Percentiles rank a stretch among this genome's conserved stretches.
Conservation (phyloP, 2,888 invertebrate species). For the Notocelia uddmanniana region DNA sequence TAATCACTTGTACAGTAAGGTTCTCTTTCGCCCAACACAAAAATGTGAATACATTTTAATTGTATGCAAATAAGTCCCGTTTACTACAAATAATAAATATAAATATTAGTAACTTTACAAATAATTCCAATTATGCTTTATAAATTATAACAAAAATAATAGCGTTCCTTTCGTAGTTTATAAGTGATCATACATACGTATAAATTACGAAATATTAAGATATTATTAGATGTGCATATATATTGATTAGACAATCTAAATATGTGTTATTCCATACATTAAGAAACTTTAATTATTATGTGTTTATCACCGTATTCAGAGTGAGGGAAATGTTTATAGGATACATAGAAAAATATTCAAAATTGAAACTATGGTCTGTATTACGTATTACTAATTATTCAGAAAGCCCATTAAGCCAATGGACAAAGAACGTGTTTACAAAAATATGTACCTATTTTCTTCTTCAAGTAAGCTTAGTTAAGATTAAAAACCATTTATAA, state of each 20-base stretch:
- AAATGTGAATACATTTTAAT: no score
- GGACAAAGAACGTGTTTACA: conserved; percentile 23
- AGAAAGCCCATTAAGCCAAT: conserved; percentile 1
- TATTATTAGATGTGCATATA: no score
- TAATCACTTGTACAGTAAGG: no score
- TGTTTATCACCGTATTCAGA: not conserved
- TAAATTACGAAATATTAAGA: no score
- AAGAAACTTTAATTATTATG: not conserved
- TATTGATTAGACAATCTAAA: not conserved
- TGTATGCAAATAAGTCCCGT: no score
- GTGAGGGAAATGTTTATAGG: conserved; percentile 4
- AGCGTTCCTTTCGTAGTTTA: not conserved
- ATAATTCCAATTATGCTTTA: not conserved
- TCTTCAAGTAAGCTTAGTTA: not conserved
- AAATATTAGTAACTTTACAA: not conserved
- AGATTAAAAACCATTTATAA: not conserved
- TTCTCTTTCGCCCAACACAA: no score
- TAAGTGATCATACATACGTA: not conserved
- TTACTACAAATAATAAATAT: no score
- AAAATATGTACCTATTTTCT: conserved; percentile 26
- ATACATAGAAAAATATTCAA: conserved; percentile 19
- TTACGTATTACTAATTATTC: not conserved
- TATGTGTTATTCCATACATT: not conserved
- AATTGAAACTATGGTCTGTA: conserved; percentile 1
- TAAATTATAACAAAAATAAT: not conserved